These are phyloP conservation scores for Strix uralensis DNA, from an alignment of 2,113 vertebrate genomes.

Conservation along the genomic window DNA sequence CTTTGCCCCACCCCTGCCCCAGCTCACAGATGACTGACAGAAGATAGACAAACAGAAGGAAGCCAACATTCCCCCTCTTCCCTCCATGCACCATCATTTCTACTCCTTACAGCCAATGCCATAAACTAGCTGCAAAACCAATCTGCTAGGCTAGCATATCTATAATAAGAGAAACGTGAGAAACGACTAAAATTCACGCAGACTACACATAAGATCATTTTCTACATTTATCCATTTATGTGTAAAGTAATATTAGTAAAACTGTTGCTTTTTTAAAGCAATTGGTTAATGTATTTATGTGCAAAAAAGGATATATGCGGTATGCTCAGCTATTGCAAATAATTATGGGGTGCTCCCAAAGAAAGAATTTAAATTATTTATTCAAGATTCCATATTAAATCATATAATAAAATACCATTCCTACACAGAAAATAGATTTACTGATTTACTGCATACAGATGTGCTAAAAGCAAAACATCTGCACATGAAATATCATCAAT, in stretches of 20 bases:
- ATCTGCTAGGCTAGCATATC: neutral
- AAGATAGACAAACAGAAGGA: neutral
- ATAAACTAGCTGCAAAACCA: neutral
- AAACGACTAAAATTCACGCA: neutral
- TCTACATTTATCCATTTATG: neutral
- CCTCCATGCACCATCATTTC: neutral
- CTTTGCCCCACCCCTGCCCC: neutral
- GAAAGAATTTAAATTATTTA: slow-evolving; percentile 72
- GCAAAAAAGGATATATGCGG: neutral
- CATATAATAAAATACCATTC: slow-evolving; percentile 70
- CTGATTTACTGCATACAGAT: slow-evolving; percentile 75
- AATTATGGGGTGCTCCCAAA: slow-evolving; percentile 57
- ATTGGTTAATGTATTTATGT: neutral
- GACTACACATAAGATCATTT: neutral
- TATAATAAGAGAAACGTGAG: neutral
- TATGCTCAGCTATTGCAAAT: slow-evolving; percentile 31
- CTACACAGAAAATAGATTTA: slow-evolving; percentile 70
- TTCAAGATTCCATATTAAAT: slow-evolving; percentile 73
- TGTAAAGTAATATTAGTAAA: neutral
- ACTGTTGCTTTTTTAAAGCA: neutral
- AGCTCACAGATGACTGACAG: neutral
- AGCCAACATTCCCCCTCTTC: neutral
- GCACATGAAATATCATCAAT: slow-evolving; percentile 51
- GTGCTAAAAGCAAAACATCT: slow-evolving; percentile 68
- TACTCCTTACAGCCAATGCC: neutral